Evolutionary conservation across 2,888 invertebrate species (phyloP).

Genomic region (Griposia aprilina): DNA sequence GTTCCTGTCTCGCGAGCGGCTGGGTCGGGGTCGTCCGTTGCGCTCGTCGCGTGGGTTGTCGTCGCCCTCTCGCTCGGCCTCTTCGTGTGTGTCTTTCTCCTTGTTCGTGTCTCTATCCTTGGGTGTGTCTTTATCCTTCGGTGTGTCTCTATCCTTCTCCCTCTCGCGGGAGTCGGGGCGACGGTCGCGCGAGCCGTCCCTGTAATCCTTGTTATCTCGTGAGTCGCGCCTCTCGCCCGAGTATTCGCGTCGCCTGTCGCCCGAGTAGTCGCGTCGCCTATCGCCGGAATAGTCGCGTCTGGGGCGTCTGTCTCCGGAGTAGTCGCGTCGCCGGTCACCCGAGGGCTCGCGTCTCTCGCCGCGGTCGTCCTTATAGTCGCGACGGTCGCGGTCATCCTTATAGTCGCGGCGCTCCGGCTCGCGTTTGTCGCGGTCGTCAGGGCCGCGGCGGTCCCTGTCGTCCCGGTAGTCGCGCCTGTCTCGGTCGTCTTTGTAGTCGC

Average conservation of each 20-base stretch:
- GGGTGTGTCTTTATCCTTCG: constrained; percentile 34
- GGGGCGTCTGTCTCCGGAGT: constrained; percentile 56
- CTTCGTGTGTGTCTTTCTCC: constrained; percentile 18
- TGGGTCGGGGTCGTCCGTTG: constrained; percentile 79
- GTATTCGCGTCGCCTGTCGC: constrained; percentile 59
- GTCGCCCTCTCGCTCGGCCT: constrained; percentile 36
- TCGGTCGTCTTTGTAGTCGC: constrained; percentile 65
- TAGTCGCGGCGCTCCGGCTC: constrained; percentile 61
- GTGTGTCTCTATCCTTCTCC: constrained; percentile 35
- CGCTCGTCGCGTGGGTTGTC: constrained; percentile 64
- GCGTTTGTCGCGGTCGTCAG: constrained; percentile 60
- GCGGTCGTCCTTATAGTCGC: constrained; percentile 66
- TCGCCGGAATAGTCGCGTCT: constrained; percentile 65
- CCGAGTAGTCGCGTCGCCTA: constrained; percentile 55
- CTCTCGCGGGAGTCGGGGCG: constrained; percentile 59
- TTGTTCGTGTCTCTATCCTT: constrained; percentile 34
- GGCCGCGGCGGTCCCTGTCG: constrained; percentile 72
- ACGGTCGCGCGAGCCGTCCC: constrained; percentile 58
- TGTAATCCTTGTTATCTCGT: constrained; percentile 42
- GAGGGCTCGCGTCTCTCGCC: constrained; percentile 61
- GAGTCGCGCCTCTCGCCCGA: constrained; percentile 52
- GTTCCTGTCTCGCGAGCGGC: constrained; percentile 80
- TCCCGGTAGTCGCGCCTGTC: constrained; percentile 67
- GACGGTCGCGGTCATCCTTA: constrained; percentile 66
- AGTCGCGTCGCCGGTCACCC: constrained; percentile 60